phyloP scores from a whole-genome alignment of 2,888 invertebrate species.

The Octonoba sinensis region DNA sequence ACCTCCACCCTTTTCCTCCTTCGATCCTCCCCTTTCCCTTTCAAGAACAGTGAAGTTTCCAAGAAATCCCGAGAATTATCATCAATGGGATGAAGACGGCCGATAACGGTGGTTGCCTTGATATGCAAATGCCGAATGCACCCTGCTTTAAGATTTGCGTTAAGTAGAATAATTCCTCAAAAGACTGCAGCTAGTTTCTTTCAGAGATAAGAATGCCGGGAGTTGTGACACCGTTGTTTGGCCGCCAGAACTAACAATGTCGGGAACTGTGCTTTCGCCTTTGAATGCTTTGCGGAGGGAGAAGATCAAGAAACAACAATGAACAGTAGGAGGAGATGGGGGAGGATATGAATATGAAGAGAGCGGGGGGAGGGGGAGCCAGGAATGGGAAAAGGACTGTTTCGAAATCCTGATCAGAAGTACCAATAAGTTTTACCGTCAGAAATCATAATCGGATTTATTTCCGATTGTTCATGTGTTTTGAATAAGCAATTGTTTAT shows the following conservation, averaged over 20 bases:
- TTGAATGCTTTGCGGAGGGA: background rate
- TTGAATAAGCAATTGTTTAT: too few relatives aligned
- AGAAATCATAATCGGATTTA: too few relatives aligned
- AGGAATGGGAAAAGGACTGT: too few relatives aligned
- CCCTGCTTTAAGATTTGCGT: background rate
- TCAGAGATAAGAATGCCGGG: constrained; percentile 23
- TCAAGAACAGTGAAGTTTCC: constrained; percentile 3
- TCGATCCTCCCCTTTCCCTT: constrained; percentile 10
- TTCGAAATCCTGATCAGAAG: too few relatives aligned
- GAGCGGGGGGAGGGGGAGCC: too few relatives aligned
- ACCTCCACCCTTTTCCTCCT: background rate
- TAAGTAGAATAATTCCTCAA: constrained; percentile 55
- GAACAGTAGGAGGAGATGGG: background rate
- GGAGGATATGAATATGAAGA: background rate
- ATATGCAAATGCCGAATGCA: constrained; percentile 49
- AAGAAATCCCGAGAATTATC: constrained; percentile 35
- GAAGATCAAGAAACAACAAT: background rate
- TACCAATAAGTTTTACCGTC: too few relatives aligned
- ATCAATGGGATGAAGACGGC: constrained; percentile 5
- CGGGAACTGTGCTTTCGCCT: background rate
- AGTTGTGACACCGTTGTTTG: constrained; percentile 11
- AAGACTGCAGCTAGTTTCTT: background rate
- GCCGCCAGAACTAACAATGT: constrained; percentile 5
- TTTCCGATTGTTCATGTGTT: too few relatives aligned
- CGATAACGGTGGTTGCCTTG: constrained; percentile 19